These are phyloP conservation scores for Acanthaster planci DNA, from an alignment of 35 echinoderm and acorn worm species.

Conservation along the genomic window DNA sequence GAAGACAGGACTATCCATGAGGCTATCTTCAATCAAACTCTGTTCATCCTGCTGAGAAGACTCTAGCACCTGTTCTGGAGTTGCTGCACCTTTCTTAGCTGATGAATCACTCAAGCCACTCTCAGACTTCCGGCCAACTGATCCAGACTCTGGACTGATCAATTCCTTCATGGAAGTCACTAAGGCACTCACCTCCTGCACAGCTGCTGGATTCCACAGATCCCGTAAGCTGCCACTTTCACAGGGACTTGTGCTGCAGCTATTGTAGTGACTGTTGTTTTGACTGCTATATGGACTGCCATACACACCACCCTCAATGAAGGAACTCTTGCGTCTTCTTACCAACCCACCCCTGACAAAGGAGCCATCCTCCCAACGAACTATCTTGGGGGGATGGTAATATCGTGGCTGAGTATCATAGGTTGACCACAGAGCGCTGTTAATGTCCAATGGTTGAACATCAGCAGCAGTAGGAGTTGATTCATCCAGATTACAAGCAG, in stretches of 20 bases:
- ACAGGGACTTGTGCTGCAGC: conserved; percentile 87
- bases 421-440: conserved; percentile 94
- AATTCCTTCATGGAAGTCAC: conserved; percentile 74
- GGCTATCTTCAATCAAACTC: conserved; percentile 87
- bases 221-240: conserved; percentile 80
- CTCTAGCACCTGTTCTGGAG: background rate
- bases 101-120: conserved; percentile 21
- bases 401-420: conserved; percentile 73
- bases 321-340: conserved; percentile 41
- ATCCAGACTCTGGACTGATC: conserved; percentile 63
- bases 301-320: conserved; percentile 97
- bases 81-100: background rate
- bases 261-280: conserved; percentile 95
- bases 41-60: conserved; percentile 68
- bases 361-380: conserved; percentile 77
- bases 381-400: conserved; percentile 83
- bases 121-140: background rate
- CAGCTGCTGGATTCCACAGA: conserved; percentile 75
- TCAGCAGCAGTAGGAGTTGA: conserved; percentile 33
- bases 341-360: conserved; percentile 46
- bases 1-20: conserved; percentile 85
- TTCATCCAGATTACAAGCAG: conserved; percentile 44
- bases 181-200: conserved; percentile 51
- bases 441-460: conserved; percentile 66
- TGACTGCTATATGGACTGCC: conserved; percentile 93